phyloP scores from a whole-genome alignment of 2,888 invertebrate genomes.

The Laothoe populi region DNA sequence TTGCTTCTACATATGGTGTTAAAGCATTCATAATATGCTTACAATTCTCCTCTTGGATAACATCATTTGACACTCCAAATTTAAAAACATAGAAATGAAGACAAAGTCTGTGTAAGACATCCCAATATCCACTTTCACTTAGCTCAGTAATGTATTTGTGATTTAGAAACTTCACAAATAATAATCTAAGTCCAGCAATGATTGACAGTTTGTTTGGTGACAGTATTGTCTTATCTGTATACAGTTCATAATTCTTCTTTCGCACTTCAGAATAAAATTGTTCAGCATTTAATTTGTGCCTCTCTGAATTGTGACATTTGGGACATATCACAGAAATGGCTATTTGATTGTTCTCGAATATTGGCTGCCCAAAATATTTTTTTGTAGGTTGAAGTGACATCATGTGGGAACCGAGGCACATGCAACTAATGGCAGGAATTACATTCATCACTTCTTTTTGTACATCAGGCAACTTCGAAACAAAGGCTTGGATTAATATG shows the following conservation, averaged over 20 bases:
- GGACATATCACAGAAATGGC: conserved; percentile 60
- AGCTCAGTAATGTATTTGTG: conserved; percentile 59
- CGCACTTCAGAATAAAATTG: conserved; percentile 40
- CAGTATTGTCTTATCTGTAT: conserved; percentile 47
- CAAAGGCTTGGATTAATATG: conserved; percentile 69
- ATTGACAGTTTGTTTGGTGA: conserved; percentile 52
- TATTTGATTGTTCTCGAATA: conserved; percentile 54
- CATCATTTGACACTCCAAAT: conserved; percentile 55
- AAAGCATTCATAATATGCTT: conserved; percentile 60
- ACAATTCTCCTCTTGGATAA: conserved; percentile 61
- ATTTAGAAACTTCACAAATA: conserved; percentile 72
- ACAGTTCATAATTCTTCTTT: conserved; percentile 47
- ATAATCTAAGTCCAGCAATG: conserved; percentile 52
- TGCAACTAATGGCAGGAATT: conserved; percentile 64
- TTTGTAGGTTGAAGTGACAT: conserved; percentile 45
- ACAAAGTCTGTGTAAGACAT: conserved; percentile 57
- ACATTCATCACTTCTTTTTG: conserved; percentile 56
- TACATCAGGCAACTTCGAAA: conserved; percentile 59
- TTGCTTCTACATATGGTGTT: conserved; percentile 53
- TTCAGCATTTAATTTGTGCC: conserved; percentile 33
- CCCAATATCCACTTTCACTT: conserved; percentile 59
- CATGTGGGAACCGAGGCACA: conserved; percentile 60
- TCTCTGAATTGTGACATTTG: conserved; percentile 57
- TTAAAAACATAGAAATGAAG: conserved; percentile 72
- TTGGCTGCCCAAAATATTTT: conserved; percentile 49